Conservation (phyloP, 2,113 vertebrate genomes). For the Anoplopoma fimbria region DNA sequence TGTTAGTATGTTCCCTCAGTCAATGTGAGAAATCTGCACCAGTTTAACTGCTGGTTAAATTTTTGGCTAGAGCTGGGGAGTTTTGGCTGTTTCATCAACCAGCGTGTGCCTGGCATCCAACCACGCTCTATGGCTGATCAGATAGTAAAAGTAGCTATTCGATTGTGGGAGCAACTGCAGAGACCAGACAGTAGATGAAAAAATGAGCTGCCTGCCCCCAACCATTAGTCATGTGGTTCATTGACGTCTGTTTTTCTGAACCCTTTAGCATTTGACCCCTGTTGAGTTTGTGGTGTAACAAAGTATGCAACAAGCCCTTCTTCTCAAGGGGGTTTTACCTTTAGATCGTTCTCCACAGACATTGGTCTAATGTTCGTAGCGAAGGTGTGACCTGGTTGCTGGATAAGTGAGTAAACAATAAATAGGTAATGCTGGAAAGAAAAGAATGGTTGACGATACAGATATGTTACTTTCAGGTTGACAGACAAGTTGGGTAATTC, state of each 20-base stretch:
- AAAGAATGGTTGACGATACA: slow-evolving; percentile 10
- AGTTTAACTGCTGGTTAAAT: slow-evolving; percentile 40
- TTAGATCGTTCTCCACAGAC: slow-evolving; percentile 6
- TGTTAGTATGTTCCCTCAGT: slow-evolving; percentile 32
- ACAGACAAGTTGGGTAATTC: slow-evolving; percentile 43
- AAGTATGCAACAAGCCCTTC: slow-evolving; percentile 18
- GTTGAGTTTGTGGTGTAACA: slow-evolving; percentile 35
- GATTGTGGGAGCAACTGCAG: slow-evolving; percentile 37
- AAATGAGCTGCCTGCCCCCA: slow-evolving; percentile 14
- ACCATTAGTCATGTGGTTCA: slow-evolving; percentile 38
- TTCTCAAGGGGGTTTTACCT: slow-evolving; percentile 26
- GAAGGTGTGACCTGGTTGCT: slow-evolving; percentile 24
- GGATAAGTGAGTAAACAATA: neutral
- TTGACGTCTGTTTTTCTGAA: slow-evolving; percentile 58
- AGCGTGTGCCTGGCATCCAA: slow-evolving; percentile 47
- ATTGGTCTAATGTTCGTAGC: slow-evolving; percentile 17
- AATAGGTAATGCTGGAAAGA: slow-evolving; percentile 14
- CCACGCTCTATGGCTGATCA: slow-evolving; percentile 42
- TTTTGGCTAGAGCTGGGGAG: slow-evolving; percentile 49
- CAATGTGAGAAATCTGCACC: slow-evolving; percentile 45
- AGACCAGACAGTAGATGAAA: slow-evolving; percentile 26
- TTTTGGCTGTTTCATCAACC: slow-evolving; percentile 42
- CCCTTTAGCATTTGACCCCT: slow-evolving; percentile 42
- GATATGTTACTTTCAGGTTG: slow-evolving; percentile 30
- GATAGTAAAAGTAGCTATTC: slow-evolving; percentile 45